Base-by-base conservation (phyloP, 1,140 invertebrate genomes). In the Drosophila orena region DNA sequence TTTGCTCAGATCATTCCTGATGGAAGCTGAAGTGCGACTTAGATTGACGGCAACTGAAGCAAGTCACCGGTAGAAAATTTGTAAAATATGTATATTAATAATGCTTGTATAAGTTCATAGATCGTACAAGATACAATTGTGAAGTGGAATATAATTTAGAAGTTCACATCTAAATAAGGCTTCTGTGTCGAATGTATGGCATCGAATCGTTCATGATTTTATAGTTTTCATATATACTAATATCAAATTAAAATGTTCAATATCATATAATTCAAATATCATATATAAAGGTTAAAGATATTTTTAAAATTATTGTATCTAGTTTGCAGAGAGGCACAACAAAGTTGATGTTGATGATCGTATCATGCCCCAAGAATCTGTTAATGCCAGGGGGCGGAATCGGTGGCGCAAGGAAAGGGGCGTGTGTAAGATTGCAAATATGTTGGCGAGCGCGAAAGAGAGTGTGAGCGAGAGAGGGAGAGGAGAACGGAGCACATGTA, bases 21-120 rank as follows among this genome's bases (percentile, higher is more conserved):
- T 81, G 62, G 80, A 86, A 30, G 30, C 30, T 30, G 30, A 10
- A 86, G 83, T 88, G 83, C 83, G 81, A 83, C 81, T 86, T 86
- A 79, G 61, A 77, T 77, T 77, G 72, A 47, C 42, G 54, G 42
- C 57, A 62, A 73, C 50, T 52, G 35, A 35, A 34, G 20, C 38
- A 20, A 35, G 20, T 55, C 24, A 49, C 24, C 10, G 24, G 7
- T 17, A 50, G 22, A 34, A 17, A 5, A 34, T 15, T 10, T 17
- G 6, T 42, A 38, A 38, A 14, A 14, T 38, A 5, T 37, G 14
- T 24, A 5, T 37, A 37, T 24, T 5, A 24, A 24, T 24, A 24
- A 24, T 24, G 4, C 17, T 17, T 17, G 17, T 17, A 17, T 17
- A 17, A 1, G 1, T 17, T 17, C 17, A 17, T 17, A 17, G 17